phyloP scores from a whole-genome alignment of 1,140 invertebrate genomes.

The Drosophila persimilis region DNA sequence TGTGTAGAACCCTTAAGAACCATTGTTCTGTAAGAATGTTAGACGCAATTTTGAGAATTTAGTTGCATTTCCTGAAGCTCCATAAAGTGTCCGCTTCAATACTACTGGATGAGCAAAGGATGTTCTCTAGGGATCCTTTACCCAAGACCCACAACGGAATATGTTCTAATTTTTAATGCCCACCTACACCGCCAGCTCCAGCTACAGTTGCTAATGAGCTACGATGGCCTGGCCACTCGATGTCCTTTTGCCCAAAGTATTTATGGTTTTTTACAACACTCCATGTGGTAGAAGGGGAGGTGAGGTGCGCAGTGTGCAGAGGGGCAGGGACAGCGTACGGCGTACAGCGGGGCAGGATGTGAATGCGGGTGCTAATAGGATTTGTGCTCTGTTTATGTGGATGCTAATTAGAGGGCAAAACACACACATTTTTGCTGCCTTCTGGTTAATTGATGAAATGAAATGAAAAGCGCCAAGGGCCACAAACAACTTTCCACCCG shows the following conservation, averaged over 20 bases:
- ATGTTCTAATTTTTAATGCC: too few species aligned
- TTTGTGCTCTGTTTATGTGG: constrained; percentile 74
- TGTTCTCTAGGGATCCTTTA: too few species aligned
- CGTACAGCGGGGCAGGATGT: neutral
- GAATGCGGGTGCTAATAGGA: constrained; percentile 65
- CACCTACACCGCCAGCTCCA: neutral
- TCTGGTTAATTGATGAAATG: constrained; percentile 79
- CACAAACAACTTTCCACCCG: constrained; percentile 39
- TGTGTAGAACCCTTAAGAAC: too few species aligned
- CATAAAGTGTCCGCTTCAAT: too few species aligned
- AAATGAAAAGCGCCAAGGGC: constrained; percentile 42
- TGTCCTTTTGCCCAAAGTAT: constrained; percentile 31
- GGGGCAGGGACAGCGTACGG: too few species aligned
- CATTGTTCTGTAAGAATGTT: too few species aligned
- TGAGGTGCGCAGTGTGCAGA: too few species aligned
- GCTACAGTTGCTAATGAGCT: constrained; percentile 47
- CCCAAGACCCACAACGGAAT: too few species aligned
- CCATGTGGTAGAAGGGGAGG: too few species aligned
- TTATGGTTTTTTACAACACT: constrained; percentile 42
- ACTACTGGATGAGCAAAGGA: too few species aligned
- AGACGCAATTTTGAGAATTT: too few species aligned
- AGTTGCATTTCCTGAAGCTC: too few species aligned
- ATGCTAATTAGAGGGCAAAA: constrained; percentile 78
- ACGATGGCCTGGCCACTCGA: constrained; percentile 20
- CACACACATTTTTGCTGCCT: constrained; percentile 67